Evolutionary conservation across 2,113 vertebrate species (phyloP).

Genomic region (Barbus barbus): DNA sequence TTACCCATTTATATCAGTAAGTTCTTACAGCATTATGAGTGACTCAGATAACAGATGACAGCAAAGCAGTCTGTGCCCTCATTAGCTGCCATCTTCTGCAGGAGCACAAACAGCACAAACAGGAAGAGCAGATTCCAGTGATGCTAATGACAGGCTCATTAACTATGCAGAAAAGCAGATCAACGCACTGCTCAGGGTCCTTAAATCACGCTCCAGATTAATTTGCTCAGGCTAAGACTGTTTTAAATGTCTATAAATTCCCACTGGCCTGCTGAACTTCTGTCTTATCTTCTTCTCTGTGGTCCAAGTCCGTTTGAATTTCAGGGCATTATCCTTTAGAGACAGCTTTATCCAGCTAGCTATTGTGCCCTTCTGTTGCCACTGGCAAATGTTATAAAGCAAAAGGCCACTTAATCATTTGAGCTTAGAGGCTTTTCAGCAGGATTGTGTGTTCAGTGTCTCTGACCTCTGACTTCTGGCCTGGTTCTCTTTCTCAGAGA

Average conservation of each 20-base stretch:
- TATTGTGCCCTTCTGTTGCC: slow-evolving; percentile 55
- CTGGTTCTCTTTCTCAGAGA: slow-evolving; percentile 31
- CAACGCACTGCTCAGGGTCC: slow-evolving; percentile 58
- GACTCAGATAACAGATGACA: background rate
- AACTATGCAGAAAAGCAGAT: slow-evolving; percentile 65
- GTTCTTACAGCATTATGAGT: slow-evolving; percentile 9
- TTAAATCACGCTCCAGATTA: slow-evolving; percentile 64
- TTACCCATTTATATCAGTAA: background rate
- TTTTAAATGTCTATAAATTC: slow-evolving; percentile 71
- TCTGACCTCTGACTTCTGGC: slow-evolving; percentile 33
- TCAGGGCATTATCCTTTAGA: slow-evolving; percentile 68
- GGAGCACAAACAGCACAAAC: slow-evolving; percentile 11
- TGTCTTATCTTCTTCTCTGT: slow-evolving; percentile 64
- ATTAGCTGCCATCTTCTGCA: slow-evolving; percentile 14
- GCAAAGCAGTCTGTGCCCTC: slow-evolving; percentile 39
- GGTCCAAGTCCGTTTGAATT: slow-evolving; percentile 65
- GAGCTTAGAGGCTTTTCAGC: slow-evolving; percentile 29
- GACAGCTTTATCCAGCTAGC: slow-evolving; percentile 64
- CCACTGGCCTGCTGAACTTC: slow-evolving; percentile 58
- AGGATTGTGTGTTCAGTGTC: slow-evolving; percentile 45
- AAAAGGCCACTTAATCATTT: slow-evolving; percentile 58
- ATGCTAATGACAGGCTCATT: slow-evolving; percentile 67
- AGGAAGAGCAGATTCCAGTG: slow-evolving; percentile 45
- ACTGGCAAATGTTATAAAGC: slow-evolving; percentile 62
- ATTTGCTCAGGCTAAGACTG: slow-evolving; percentile 62